These are phyloP conservation scores for Cephus cinctus DNA, from an alignment of 1,140 invertebrate genomes.

Conservation along the genomic window DNA sequence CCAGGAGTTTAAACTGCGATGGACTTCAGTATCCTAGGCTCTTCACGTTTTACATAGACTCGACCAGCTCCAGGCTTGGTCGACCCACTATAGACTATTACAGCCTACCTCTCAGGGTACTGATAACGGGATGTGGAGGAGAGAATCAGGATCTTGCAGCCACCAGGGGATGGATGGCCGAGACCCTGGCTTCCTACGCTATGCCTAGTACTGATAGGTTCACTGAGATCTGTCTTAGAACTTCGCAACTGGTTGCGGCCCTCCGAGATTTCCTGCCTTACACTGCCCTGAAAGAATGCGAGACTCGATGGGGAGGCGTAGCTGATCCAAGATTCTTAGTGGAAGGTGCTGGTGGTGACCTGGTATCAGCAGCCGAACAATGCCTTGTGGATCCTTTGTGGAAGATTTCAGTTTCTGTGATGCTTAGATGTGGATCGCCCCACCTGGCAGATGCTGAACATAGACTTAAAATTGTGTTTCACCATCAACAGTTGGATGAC, in stretches of 20 bases:
- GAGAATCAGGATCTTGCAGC: slow-evolving; percentile 65
- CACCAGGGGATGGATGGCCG: slow-evolving; percentile 79
- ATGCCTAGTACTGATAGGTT: slow-evolving; percentile 76
- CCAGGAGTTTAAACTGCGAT: slow-evolving; percentile 72
- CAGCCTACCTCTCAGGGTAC: slow-evolving; percentile 74
- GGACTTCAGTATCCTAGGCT: slow-evolving; percentile 79
- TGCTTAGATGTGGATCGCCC: slow-evolving; percentile 63
- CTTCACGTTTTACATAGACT: slow-evolving; percentile 84
- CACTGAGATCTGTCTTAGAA: slow-evolving; percentile 70
- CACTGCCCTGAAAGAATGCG: slow-evolving; percentile 70
- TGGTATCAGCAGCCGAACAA: slow-evolving; percentile 76
- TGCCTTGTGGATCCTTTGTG: slow-evolving; percentile 79
- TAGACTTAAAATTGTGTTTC: slow-evolving; percentile 77
- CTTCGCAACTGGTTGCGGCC: slow-evolving; percentile 77
- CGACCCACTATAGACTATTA: slow-evolving; percentile 78
- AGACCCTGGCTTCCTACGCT: slow-evolving; percentile 79
- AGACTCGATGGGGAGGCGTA: slow-evolving; percentile 73
- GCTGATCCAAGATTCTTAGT: slow-evolving; percentile 77
- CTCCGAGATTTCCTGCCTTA: slow-evolving; percentile 73
- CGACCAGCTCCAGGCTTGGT: slow-evolving; percentile 70
- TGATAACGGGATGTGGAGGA: slow-evolving; percentile 75
- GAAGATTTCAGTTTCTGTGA: slow-evolving; percentile 75
- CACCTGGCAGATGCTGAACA: slow-evolving; percentile 75
- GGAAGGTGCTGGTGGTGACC: slow-evolving; percentile 74
- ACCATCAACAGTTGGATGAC: slow-evolving; percentile 77